phyloP scores from a whole-genome alignment of 2,113 vertebrate species.

The Myodes glareolus region DNA sequence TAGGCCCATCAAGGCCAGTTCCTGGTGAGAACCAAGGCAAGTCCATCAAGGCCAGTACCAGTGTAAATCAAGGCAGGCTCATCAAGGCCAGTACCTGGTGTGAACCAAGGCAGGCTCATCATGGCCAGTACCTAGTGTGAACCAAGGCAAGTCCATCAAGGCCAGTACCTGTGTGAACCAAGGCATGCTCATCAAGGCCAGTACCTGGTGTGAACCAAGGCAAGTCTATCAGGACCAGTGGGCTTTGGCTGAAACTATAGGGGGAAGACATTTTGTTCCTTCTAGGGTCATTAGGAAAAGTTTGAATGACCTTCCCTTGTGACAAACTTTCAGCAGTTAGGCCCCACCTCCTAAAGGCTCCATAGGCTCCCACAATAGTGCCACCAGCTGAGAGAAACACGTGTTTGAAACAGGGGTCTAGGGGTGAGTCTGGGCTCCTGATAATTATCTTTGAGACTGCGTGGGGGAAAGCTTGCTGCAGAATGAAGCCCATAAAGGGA shows the following conservation, averaged over 20 bases:
- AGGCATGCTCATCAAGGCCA: not conserved
- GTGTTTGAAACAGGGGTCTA: not conserved
- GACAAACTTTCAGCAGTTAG: not conserved
- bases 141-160: no score
- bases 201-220: not conserved
- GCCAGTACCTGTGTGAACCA: not conserved
- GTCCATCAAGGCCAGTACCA: no score
- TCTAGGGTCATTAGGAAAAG: not conserved
- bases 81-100: no score
- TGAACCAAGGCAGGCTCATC: not conserved
- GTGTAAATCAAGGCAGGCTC: no score
- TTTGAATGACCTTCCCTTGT: not conserved
- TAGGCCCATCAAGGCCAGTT: not conserved
- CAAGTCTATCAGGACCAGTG: no score
- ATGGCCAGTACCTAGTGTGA: not conserved
- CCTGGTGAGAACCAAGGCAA: not conserved
- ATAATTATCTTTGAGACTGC: not conserved
- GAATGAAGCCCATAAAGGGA: not conserved
- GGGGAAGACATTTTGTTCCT: conserved; percentile 4
- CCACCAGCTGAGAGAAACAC: not conserved
- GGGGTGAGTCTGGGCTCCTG: not conserved
- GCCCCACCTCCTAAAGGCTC: not conserved
- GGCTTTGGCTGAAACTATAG: not conserved
- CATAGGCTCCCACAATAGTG: no score
- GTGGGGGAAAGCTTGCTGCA: conserved; percentile 45